Evolutionary conservation across 2,888 invertebrate genomes (phyloP).

Genomic region (Dermolepida albohirtum): DNA sequence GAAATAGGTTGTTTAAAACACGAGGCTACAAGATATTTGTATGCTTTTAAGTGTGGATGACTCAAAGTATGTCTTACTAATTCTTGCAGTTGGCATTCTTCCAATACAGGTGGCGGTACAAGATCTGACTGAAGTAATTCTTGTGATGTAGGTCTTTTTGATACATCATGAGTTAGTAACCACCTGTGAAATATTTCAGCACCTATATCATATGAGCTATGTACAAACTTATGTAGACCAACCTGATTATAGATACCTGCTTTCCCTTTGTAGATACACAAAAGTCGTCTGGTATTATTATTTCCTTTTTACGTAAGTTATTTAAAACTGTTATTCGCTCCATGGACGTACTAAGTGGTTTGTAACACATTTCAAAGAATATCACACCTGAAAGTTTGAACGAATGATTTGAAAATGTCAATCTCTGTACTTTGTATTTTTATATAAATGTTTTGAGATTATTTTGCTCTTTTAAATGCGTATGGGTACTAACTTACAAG

Average conservation of each 20-base stretch:
- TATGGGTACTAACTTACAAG: too few species aligned
- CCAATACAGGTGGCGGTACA: slow-evolving; percentile 87
- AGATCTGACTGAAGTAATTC: slow-evolving; percentile 85
- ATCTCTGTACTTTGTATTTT: too few species aligned
- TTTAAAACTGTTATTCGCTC: slow-evolving; percentile 85
- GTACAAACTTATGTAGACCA: too few species aligned
- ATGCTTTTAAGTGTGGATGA: slow-evolving; percentile 83
- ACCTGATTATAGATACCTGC: slow-evolving; percentile 74
- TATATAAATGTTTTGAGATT: too few species aligned
- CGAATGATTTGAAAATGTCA: background rate
- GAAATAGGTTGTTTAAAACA: slow-evolving; percentile 69
- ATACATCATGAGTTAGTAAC: slow-evolving; percentile 88
- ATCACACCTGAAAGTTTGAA: slow-evolving; percentile 77
- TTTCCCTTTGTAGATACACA: slow-evolving; percentile 68
- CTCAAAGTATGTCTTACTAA: slow-evolving; percentile 84
- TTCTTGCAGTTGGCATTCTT: slow-evolving; percentile 86
- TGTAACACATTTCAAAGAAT: slow-evolving; percentile 95
- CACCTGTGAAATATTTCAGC: slow-evolving; percentile 65
- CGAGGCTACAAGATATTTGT: slow-evolving; percentile 76
- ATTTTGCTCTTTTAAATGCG: too few species aligned
- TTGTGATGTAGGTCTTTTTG: slow-evolving; percentile 84
- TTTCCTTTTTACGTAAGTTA: slow-evolving; percentile 76
- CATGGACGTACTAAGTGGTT: slow-evolving; percentile 87
- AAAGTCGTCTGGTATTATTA: slow-evolving; percentile 79
- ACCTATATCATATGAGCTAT: background rate